A percentile compares a stretch with the other conserved stretches of the same genome.
Conservation (phyloP, 2,113 vertebrate genomes). For the Macquaria ambigua region DNA sequence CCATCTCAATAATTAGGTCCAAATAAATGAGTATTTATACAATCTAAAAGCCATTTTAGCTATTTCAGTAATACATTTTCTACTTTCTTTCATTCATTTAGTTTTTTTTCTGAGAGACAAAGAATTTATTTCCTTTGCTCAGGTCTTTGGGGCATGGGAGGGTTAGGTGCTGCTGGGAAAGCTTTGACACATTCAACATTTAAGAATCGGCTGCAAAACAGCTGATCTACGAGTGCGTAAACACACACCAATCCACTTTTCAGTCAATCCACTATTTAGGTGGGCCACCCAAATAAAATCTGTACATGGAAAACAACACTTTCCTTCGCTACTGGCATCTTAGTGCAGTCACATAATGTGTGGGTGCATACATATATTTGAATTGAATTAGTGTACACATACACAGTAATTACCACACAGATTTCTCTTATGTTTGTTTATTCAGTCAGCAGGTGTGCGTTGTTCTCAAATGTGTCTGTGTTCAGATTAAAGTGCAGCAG, state of each 20-base stretch:
- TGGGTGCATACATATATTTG: too few species aligned
- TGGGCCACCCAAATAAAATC: not conserved
- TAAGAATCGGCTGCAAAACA: not conserved
- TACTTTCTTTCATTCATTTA: not conserved
- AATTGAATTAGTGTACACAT: not conserved
- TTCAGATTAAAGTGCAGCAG: constrained; percentile 98
- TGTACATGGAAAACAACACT: not conserved
- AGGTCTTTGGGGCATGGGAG: not conserved
- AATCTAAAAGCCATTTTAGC: not conserved
- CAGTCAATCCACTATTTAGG: too few species aligned
- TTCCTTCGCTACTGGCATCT: not conserved
- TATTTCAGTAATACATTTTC: not conserved
- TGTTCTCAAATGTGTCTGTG: constrained; percentile 16
- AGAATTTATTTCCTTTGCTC: not conserved
- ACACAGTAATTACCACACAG: not conserved
- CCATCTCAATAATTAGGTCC: not conserved
- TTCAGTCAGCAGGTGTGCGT: not conserved
- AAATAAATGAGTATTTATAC: not conserved
- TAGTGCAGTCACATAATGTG: not conserved
- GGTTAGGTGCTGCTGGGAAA: not conserved
- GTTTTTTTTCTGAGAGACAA: not conserved
- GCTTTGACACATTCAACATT: not conserved
- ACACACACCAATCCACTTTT: too few species aligned
- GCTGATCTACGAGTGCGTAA: too few species aligned
- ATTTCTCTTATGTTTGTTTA: not conserved